Evolutionary conservation across 2,797 vertebrate genomes (phyloP), one percentile per base, ranked within the genome.

Genomic region (Dryobates pubescens): DNA sequence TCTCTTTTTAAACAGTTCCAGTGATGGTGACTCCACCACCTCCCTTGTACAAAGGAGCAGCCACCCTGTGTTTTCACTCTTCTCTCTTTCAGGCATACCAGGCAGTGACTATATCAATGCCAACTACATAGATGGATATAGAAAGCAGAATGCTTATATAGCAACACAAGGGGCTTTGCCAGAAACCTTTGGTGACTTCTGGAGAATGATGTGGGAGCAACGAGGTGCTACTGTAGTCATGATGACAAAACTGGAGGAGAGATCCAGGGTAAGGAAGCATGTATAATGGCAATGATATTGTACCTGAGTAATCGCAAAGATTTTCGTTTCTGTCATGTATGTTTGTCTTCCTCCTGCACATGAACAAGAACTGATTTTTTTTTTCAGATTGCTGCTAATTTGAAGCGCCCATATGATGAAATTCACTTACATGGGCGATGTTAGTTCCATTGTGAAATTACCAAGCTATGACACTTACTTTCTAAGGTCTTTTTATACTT

Each of bases 201-300:
- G 99, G 99, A 98, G 99, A 96, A 99, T 99, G 99, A 98, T 99
- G 95, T 99, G 99, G 99, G 99, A 99, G 27, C 99, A 99, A 90
- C 97, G 99, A 72, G 99, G 99, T n/a, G 99, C 99, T 80, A 99
- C 99, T 47, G 97, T 99, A 3, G 99, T 99, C 95, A 99, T 99
- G 99, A 99, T 99, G 99, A 99, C 99, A 80, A 99, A 99, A 95
- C 97, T 99, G 81, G 99, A 99, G 94, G 99, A 99, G 95, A 98
- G 99, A 80, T 99, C 99, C 69, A 98, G 99, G 98, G 99, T 99
- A 98, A 97, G 98, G 63, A 75, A 86, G 11, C 27, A 70, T 81
- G 13, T 7, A 9, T 10, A 75, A 19, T 12, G 2, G 70, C 79
- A 56, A 62, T 72, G 43, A 58, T 78, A 61, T 4, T 69, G 7